Base-by-base conservation (phyloP, 2,113 vertebrate genomes). In the Seriola aureovittata region DNA sequence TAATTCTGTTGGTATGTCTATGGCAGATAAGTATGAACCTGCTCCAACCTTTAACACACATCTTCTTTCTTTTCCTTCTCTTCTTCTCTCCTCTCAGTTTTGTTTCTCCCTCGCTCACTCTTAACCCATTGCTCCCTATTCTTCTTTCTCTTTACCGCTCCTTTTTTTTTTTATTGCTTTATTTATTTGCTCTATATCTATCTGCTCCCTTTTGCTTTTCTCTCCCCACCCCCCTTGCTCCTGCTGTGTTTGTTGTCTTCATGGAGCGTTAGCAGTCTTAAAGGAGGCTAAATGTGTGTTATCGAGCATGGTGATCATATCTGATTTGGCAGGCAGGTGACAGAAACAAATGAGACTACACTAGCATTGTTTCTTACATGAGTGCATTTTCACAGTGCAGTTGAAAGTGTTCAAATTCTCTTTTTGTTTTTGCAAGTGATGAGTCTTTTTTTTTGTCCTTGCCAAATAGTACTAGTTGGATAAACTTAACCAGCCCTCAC, bases 201-300 rank as follows among this genome's bases (percentile, higher is more conserved):
- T 64, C 55, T 40, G 21, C 59, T 19, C 1, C 25, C 14, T 12
- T 58, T 14, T 0, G 5, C 74, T 13, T 46, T 69, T n/a, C 48
- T 21, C 7, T 11, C 17, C 34, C 38, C 69, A 16, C 21, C 64
- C 25, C 32, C 5, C 16, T 42, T 12, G 17, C 50, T 12, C 50
- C 60, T 17, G 21, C 52, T 23, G 29, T 83, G 86, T 89, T 87
- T 93, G 91, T 94, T 91, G 87, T 91, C 85, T 92, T 91, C 71
- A 93, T 82, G 91, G 82, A 69, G 80, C 10, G 65, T 93, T 92
- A 17, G 82, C 88, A 73, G 55, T 52, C 82, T 77, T 82, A 63
- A 75, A 87, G 76, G 75, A 88, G 67, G 58, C 46, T 82, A 91
- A 87, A 91, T 78, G 75, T 65, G 59, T 77, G 66, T 70, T 88